Base-by-base conservation (phyloP, 1,140 invertebrate genomes). In the Hermetia illucens region DNA sequence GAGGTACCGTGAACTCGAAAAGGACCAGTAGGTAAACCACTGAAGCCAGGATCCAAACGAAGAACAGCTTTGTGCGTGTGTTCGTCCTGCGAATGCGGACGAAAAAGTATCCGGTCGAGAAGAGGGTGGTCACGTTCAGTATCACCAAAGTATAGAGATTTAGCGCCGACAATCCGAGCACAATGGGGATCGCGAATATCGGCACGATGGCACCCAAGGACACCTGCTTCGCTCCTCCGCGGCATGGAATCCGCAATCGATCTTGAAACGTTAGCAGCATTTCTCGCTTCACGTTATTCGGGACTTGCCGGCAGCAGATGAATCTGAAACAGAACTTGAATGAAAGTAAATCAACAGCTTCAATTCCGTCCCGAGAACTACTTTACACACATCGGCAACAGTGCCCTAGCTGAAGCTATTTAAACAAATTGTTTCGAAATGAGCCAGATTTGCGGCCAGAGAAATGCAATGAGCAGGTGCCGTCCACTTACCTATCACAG, bases 201-300 rank as follows among this genome's bases (percentile, higher is more conserved):
- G 67, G 66, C 0, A 61, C 39, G 10, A 63, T 17, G 0, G 55
- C 50, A 37, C 61, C 63, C 5, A 61, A 42, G 4, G 62, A 55
- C 2, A 59, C 44, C 5, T 53, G 54, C 39, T 62, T 65, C 10
- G 71, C 70, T 17, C 71, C 70, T 5, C 68, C 69, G 19, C 51
- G 50, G 69, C 70, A 73, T 18, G 70, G 71, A 41, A 72, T 46
- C 25, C 72, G 52, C 30, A 72, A 40, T 21, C 70, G 56, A 45
- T 74, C 70, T 38, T 62, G 58, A 19, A 71, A 52, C 3, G 65
- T 66, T n/a, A 57, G 49, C 43, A 64, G 33, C 56, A 59, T 59
- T 27, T 47, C 45, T 35, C 40, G 34, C 27, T 47, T 36, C 21
- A 51, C 46, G 20, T 35, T 43, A n/a, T 34, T 25, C 18, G 58